Evolutionary conservation across 2,113 vertebrate species (phyloP).

Genomic region (Actenoides lindsayi): DNA sequence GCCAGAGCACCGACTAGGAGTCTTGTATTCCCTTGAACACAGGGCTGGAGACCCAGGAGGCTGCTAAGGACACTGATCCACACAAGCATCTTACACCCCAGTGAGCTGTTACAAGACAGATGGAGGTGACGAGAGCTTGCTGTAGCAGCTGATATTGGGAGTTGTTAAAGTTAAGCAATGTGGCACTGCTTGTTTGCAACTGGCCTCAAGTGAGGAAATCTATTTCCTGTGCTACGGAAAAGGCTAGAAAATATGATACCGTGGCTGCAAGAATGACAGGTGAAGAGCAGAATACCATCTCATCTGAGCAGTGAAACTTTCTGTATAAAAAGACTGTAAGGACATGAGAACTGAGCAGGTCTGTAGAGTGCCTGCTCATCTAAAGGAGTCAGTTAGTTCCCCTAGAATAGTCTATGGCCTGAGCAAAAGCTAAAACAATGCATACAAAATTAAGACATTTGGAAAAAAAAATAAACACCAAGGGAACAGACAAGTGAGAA

Average conservation of each 20-base stretch:
- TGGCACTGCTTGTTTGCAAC: neutral
- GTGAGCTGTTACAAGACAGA: neutral
- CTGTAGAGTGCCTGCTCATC: neutral
- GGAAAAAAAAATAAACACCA: neutral
- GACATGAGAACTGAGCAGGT: neutral
- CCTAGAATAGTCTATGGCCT: neutral
- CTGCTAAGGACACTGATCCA: neutral
- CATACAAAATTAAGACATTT: neutral
- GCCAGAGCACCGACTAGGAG: neutral
- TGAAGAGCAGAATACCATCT: neutral
- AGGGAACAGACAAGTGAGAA: neutral
- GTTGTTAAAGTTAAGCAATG: neutral
- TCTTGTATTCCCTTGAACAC: neutral
- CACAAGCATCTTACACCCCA: neutral
- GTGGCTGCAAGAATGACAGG: neutral
- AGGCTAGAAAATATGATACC: neutral
- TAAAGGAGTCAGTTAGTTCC: neutral
- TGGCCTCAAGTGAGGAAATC: neutral
- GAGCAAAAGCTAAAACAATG: neutral
- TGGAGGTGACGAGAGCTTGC: neutral
- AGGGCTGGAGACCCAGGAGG: neutral
- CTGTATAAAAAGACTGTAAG: neutral
- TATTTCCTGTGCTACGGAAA: neutral
- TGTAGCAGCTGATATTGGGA: neutral
- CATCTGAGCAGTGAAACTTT: neutral